Base-by-base conservation (phyloP, 2,113 vertebrate species). In the Pluvianellus socialis region DNA sequence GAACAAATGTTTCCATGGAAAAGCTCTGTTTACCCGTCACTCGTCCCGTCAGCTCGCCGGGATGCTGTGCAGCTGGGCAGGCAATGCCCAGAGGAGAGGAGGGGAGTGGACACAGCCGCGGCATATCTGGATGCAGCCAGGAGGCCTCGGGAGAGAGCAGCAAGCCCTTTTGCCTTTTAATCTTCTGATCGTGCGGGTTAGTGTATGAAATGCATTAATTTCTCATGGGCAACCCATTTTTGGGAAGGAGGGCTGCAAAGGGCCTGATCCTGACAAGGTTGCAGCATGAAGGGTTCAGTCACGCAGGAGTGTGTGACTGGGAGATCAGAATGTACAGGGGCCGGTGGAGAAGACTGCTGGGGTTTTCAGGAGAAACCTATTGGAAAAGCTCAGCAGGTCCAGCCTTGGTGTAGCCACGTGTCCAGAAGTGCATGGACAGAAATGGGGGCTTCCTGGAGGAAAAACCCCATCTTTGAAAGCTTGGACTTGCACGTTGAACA, bases 1-100 rank as follows among this genome's bases (percentile, higher is more conserved):
- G 90, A 86, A 86, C 59, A 83, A 92, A 92, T 7, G 72, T 96
- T 96, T 96, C 96, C 86, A 83, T 90, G 88, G 88, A 49, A 95
- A 90, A 94, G 63, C 86, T 93, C 38, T 88, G 82, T 86, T 95
- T 85, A 66, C 35, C 88, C 15, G 1, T 73, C 71, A 5, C 67
- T 59, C 5, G 4, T 66, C 33, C 72, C 28, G 24, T 40, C 24
- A 10, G 28, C 89, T 87, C 4, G 21, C 63, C 0, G 17, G 67
- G 86, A 86, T 70, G 79, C 72, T 65, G 76, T 66, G 91, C 91
- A 95, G 88, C 86, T 93, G 92, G 88, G 79, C 90, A 79, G 85
- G 74, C 75, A 56, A 44, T 86, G 66, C 82, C 90, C 71, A 30
- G 67, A 72, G 89, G 75, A 79, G 35, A 82, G 24, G 22, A 77